Evolutionary conservation across 2,797 vertebrate species (phyloP).

Genomic region (Chiroxiphia lanceolata): DNA sequence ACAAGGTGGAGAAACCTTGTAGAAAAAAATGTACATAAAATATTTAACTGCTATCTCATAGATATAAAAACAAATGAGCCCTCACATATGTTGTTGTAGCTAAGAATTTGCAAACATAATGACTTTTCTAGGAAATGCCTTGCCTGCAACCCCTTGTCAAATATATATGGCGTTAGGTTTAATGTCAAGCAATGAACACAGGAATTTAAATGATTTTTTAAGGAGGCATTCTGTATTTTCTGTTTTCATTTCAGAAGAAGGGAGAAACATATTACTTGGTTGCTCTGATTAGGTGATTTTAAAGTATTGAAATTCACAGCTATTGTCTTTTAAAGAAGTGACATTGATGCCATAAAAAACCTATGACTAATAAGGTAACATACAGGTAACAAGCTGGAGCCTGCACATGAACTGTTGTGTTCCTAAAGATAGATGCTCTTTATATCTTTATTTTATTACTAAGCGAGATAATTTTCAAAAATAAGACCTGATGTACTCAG

Average conservation of each 20-base stretch:
- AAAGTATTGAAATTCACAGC: background rate
- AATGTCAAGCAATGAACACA: background rate
- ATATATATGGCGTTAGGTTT: background rate
- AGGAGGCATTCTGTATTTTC: background rate
- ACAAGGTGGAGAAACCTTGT: background rate
- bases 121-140: background rate
- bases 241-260: background rate
- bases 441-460: background rate
- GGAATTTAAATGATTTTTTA: background rate
- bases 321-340: background rate
- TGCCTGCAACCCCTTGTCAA: background rate
- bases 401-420: background rate
- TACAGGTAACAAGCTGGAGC: background rate
- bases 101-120: background rate
- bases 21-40: background rate
- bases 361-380: fast-evolving
- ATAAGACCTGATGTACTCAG: background rate
- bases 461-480: slow-evolving; percentile 1
- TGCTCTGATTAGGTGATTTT: background rate
- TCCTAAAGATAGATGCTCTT: background rate
- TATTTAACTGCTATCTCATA: background rate
- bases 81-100: background rate
- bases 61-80: background rate
- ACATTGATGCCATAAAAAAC: background rate
- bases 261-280: background rate